A percentile compares a stretch with the other conserved stretches of the same genome.
Conservation (phyloP, 2,797 vertebrate species). For the Ctenochaetus hawaiiensis region DNA sequence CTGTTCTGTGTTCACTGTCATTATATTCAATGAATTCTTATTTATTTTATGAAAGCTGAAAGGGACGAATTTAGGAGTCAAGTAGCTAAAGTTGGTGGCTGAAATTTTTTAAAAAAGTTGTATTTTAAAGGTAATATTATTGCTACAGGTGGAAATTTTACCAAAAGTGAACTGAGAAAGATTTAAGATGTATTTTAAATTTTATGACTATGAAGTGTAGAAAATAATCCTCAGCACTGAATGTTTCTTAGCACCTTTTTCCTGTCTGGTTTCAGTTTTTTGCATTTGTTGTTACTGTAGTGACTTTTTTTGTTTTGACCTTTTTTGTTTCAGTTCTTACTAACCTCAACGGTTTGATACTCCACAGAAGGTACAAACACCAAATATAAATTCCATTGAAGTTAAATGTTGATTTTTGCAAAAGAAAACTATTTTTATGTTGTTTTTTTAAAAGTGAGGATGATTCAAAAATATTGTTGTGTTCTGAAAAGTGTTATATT, state of each 20-base stretch:
- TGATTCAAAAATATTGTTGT: not conserved
- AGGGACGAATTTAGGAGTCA: not conserved
- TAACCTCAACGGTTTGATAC: conserved; percentile 74
- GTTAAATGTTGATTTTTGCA: not conserved
- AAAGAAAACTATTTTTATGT: not conserved
- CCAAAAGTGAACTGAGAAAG: not conserved
- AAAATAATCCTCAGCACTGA: not conserved
- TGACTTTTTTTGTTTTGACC: conserved; percentile 31
- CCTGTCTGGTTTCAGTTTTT: conserved; percentile 54
- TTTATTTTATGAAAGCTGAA: too few relatives aligned
- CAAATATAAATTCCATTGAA: not conserved
- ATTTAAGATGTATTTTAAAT: not conserved
- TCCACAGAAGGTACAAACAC: conserved; percentile 53
- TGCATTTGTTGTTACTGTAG: conserved; percentile 46
- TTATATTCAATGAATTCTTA: too few relatives aligned
- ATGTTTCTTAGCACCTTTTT: conserved; percentile 13
- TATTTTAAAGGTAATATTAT: too few relatives aligned
- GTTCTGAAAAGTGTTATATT: not conserved
- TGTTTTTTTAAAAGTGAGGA: not conserved
- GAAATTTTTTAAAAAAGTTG: too few relatives aligned
- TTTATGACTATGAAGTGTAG: not conserved
- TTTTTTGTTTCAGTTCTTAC: conserved; percentile 69
- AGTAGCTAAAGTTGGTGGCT: not conserved
- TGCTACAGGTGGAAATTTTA: not conserved
- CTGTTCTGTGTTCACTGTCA: conserved; percentile 54